Evolutionary conservation across 2,888 invertebrate genomes (phyloP).

Genomic region (Chamaedrilus cognettii): DNA sequence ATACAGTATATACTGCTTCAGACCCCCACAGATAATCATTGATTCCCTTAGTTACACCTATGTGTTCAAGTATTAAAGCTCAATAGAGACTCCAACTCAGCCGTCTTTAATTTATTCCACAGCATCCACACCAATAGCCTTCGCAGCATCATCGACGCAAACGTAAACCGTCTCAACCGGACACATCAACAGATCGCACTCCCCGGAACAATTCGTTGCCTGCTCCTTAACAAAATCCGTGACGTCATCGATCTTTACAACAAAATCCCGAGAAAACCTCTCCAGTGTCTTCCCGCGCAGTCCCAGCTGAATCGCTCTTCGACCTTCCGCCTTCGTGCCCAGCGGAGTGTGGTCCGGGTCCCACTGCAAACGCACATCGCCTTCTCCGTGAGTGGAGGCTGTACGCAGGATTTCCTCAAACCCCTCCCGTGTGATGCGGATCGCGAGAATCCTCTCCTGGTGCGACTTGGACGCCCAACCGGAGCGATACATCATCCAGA

Average conservation of each 20-base stretch:
- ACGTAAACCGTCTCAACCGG: conserved; percentile 1
- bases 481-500: conserved; percentile 57
- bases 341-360: conserved; percentile 49
- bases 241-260: conserved; percentile 43
- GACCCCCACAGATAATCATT: no score
- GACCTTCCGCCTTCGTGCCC: conserved; percentile 30
- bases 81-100: no score
- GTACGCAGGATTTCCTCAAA: conserved; percentile 46
- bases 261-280: conserved; percentile 40
- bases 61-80: no score
- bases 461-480: conserved; percentile 50
- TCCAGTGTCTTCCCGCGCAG: conserved; percentile 41
- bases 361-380: conserved; percentile 50
- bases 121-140: background rate
- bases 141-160: background rate
- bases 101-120: no score
- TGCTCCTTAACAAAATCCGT: conserved; percentile 44
- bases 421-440: conserved; percentile 42
- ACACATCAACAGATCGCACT: background rate
- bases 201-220: background rate
- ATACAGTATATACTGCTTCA: no score
- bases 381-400: conserved; percentile 41
- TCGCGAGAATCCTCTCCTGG: conserved; percentile 48
- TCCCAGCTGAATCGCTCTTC: conserved; percentile 49
- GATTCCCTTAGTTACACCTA: no score